A percentile compares a stretch with the other conserved stretches of the same genome.
Evolutionary conservation across 2,113 vertebrate genomes (phyloP).

Genomic region (Epinephelus fuscoguttatus): DNA sequence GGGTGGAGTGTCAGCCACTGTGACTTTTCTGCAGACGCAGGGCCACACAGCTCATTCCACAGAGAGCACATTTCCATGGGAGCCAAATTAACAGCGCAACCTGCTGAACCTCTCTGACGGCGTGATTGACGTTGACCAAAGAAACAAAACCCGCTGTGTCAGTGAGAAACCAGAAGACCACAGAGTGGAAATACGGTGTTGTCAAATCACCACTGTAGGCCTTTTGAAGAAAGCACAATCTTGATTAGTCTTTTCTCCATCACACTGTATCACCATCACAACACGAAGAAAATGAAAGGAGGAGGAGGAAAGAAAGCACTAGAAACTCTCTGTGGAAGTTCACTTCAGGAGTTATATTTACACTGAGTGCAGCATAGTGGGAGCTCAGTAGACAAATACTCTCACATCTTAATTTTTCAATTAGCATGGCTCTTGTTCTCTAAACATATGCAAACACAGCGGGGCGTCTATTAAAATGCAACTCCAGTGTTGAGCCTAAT

Average conservation of each 20-base stretch:
- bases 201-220: background rate
- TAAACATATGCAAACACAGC: conserved; percentile 88
- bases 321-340: conserved; percentile 40
- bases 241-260: background rate
- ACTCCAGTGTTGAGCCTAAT: conserved; percentile 85
- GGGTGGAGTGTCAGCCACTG: conserved; percentile 27
- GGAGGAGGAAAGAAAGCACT: conserved; percentile 23
- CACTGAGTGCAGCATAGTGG: conserved; percentile 66
- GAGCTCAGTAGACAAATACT: conserved; percentile 78
- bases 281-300: background rate
- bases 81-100: conserved; percentile 49
- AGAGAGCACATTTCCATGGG: conserved; percentile 40
- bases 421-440: conserved; percentile 86
- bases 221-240: conserved; percentile 11
- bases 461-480: conserved; percentile 86
- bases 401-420: conserved; percentile 88
- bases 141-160: conserved; percentile 38
- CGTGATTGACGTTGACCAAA: conserved; percentile 37
- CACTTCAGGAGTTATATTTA: conserved; percentile 71
- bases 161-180: background rate
- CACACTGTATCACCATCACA: conserved; percentile 14
- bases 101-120: conserved; percentile 14
- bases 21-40: conserved; percentile 43
- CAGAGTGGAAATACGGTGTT: background rate
- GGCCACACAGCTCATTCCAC: conserved; percentile 33